Conservation (phyloP, 2,888 invertebrate genomes). For the Peribatodes rhomboidaria region DNA sequence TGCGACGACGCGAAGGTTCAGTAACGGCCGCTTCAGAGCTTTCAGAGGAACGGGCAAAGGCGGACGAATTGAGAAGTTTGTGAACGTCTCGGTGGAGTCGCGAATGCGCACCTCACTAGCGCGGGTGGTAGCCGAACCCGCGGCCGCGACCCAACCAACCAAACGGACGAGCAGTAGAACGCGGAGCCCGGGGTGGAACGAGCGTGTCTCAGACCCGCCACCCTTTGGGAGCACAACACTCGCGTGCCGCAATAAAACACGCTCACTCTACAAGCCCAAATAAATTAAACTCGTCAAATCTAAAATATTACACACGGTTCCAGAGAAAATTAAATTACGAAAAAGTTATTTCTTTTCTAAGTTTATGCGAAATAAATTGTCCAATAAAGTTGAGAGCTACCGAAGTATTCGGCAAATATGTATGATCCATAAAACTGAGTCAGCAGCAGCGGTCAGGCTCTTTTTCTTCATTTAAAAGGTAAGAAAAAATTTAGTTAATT, state of each 20-base stretch:
- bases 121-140: constrained; percentile 23
- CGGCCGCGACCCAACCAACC: constrained; percentile 3
- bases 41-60: neutral
- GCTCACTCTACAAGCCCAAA: constrained; percentile 21
- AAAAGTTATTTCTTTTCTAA: constrained; percentile 28
- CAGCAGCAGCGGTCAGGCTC: constrained; percentile 49
- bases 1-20: neutral
- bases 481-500: constrained; percentile 55
- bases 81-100: neutral
- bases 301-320: constrained; percentile 30
- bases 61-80: neutral
- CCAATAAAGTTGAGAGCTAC: constrained; percentile 55
- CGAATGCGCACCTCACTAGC: constrained; percentile 41
- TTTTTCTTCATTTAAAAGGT: constrained; percentile 54
- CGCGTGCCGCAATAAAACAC: constrained; percentile 43
- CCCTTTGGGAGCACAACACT: constrained; percentile 28
- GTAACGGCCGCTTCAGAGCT: neutral
- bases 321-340: constrained; percentile 32
- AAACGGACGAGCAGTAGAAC: constrained; percentile 42
- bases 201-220: constrained; percentile 22
- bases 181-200: constrained; percentile 39
- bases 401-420: constrained; percentile 52
- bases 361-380: constrained; percentile 50
- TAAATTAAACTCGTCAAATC: constrained; percentile 34
- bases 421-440: constrained; percentile 55